Evolutionary conservation across 1,140 invertebrate genomes (phyloP).

Genomic region (Charaxes varanes): DNA sequence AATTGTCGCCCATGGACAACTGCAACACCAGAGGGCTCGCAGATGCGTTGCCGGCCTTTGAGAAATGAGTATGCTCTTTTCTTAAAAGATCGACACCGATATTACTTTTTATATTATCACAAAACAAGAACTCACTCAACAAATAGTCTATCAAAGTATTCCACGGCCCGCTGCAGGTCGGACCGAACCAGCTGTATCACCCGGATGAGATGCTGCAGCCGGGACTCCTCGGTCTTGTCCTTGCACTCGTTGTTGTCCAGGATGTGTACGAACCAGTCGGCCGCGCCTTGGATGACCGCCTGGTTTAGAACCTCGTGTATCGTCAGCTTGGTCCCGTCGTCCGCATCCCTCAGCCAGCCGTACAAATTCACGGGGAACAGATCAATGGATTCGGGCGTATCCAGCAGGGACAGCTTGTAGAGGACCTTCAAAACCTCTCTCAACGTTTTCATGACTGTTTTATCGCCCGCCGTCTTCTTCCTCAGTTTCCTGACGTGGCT

Average conservation of each 20-base stretch:
- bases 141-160: constrained; percentile 89
- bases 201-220: constrained; percentile 85
- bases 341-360: constrained; percentile 76
- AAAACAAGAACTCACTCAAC: constrained; percentile 84
- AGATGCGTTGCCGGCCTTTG: too few relatives aligned
- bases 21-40: too few relatives aligned
- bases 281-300: constrained; percentile 81
- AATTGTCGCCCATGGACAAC: too few relatives aligned
- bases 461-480: constrained; percentile 81
- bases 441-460: constrained; percentile 79
- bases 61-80: too few relatives aligned
- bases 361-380: constrained; percentile 82
- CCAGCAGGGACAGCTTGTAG: constrained; percentile 75
- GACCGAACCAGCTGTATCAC: constrained; percentile 86
- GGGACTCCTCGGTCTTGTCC: constrained; percentile 77
- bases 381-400: constrained; percentile 76
- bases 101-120: too few relatives aligned
- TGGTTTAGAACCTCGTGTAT: constrained; percentile 78
- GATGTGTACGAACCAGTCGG: constrained; percentile 86
- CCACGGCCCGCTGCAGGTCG: constrained; percentile 86
- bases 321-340: constrained; percentile 72
- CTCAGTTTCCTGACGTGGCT: constrained; percentile 83
- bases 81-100: too few relatives aligned
- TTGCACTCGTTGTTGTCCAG: constrained; percentile 79
- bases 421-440: constrained; percentile 82